A percentile compares a stretch with the other conserved stretches of the same genome.
Evolutionary conservation across 2,888 invertebrate species (phyloP).

Genomic region (Thymelicus sylvestris): DNA sequence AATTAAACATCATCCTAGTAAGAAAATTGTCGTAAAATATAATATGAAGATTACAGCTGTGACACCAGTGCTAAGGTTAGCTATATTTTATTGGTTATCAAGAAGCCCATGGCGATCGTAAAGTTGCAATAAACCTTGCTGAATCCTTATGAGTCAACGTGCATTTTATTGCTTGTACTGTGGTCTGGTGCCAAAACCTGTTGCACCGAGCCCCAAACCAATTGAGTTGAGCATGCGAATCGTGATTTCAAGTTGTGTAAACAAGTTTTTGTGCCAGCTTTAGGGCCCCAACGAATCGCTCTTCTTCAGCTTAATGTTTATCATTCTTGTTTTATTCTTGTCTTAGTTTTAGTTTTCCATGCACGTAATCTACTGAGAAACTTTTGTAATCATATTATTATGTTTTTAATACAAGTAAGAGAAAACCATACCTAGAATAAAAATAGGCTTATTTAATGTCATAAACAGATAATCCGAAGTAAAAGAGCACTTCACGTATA

Average conservation of each 20-base stretch:
- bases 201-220: slow-evolving; percentile 10
- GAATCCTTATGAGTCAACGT: slow-evolving; percentile 30
- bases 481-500: no score
- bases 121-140: slow-evolving; percentile 33
- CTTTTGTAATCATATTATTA: background rate
- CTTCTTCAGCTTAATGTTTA: background rate
- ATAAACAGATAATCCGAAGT: no score
- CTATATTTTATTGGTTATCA: slow-evolving; percentile 30
- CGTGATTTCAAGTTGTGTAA: slow-evolving; percentile 56
- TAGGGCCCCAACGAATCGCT: slow-evolving; percentile 20
- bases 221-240: slow-evolving; percentile 16
- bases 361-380: slow-evolving; percentile 7
- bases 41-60: slow-evolving; percentile 16
- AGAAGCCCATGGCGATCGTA: slow-evolving; percentile 23
- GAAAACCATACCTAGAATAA: no score
- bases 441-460: no score
- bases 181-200: slow-evolving; percentile 32
- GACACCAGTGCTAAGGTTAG: slow-evolving; percentile 30
- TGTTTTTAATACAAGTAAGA: background rate
- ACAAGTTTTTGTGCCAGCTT: slow-evolving; percentile 48
- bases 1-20: background rate
- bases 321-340: slow-evolving; percentile 18
- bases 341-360: slow-evolving; percentile 9
- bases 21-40: slow-evolving; percentile 15
- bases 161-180: slow-evolving; percentile 26